Evolutionary conservation across 2,797 vertebrate genomes (phyloP), one percentile per base, ranked within the genome.

Genomic region (Mormyrus proboscirostris): DNA sequence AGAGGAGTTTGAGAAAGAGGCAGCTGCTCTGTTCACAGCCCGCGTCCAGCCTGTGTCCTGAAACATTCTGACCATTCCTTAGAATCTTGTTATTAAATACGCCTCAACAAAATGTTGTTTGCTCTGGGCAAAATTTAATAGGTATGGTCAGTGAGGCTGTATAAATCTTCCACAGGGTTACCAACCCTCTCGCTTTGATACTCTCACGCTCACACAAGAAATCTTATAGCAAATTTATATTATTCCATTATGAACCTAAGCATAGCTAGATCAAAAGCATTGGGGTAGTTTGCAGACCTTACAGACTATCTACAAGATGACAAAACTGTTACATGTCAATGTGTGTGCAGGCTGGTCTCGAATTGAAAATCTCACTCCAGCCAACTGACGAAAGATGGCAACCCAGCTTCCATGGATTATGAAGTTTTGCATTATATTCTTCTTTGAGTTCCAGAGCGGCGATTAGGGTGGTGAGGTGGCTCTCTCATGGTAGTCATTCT

Each of bases 1-100:
- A 0, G 97, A 97, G 88, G 97, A 99, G 92, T 99, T 99, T 93
- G 95, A 99, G 90, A 96, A 95, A 1, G 97, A 95, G 65, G 98
- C 98, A 0, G 97, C 97, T 0, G 94, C 96, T 33, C 94, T 99
- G 55, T 99, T 99, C 55, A 96, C 99, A 4, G 94, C 95, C 1
- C 96, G 97, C 89, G 97, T 99, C 53, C 97, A 97, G 94, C 94
- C 96, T 0, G 91, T 99, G 25, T 95, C 95, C 82, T 99, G 92
- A 94, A 0, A 7, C 41, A 57, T 7, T 14, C 16, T 2, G 16
- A 53, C 12, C 10, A 0, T 25, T 33, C 1, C 57, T 50, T 9
- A 69, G 4, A 49, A 29, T 16, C 1, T n/a, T 5, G 41, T 65
- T n/a, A 57, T 88, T 57, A 10, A 59, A 89, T 22, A 10, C 2